Conservation (phyloP, 2,888 invertebrate genomes). For the Unio delphinus region DNA sequence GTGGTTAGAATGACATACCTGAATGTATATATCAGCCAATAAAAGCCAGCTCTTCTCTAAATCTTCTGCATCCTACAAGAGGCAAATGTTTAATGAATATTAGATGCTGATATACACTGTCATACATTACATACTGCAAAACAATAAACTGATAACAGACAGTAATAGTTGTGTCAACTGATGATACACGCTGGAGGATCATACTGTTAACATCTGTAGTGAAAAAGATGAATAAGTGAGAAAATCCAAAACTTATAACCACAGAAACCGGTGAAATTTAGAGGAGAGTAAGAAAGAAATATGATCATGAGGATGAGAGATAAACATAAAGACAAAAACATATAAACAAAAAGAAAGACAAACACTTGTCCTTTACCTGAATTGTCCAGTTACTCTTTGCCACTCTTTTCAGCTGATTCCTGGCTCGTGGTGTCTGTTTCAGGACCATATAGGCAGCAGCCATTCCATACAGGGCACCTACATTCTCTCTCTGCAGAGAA, state of each 20-base stretch:
- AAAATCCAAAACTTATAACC: too few relatives aligned
- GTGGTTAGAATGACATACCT: constrained; percentile 26
- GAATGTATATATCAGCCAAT: constrained; percentile 85
- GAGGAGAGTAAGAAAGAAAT: too few relatives aligned
- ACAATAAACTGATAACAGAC: too few relatives aligned
- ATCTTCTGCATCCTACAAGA: constrained; percentile 86
- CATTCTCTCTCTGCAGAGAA: constrained; percentile 77
- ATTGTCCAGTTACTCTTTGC: constrained; percentile 91
- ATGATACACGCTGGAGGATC: too few relatives aligned
- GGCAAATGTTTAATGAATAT: not conserved
- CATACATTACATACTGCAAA: too few relatives aligned
- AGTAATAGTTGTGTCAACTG: too few relatives aligned
- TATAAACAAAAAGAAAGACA: not conserved
- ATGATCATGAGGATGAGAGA: too few relatives aligned
- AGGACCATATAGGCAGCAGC: constrained; percentile 88
- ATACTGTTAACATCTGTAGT: too few relatives aligned
- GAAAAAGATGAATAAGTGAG: too few relatives aligned
- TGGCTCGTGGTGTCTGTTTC: constrained; percentile 90
- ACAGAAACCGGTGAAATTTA: too few relatives aligned
- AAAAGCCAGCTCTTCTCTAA: constrained; percentile 95
- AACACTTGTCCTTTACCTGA: constrained; percentile 73
- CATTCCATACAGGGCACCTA: constrained; percentile 88
- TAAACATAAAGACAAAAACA: not conserved
- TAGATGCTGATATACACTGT: not conserved
- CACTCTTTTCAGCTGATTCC: constrained; percentile 92